These are phyloP conservation scores for Elanoides forficatus DNA, from an alignment of 2,113 vertebrate genomes.

Conservation along the genomic window DNA sequence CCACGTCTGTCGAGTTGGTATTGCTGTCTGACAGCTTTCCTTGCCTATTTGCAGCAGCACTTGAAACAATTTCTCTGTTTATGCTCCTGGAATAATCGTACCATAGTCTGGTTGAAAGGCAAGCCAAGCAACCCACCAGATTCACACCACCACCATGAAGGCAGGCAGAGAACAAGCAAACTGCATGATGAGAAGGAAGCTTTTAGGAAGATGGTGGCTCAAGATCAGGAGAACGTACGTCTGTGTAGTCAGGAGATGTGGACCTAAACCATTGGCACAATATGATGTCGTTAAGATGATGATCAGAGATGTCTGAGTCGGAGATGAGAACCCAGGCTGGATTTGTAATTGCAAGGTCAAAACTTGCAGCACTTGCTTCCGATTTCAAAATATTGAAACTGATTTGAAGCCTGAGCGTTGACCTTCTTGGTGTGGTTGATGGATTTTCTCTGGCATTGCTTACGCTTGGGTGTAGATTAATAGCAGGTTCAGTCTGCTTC, in stretches of 20 bases:
- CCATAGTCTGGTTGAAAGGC: background rate
- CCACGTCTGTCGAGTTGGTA: background rate
- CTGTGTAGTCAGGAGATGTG: fast-evolving
- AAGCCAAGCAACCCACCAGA: background rate
- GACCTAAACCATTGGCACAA: background rate
- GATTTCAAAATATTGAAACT: background rate
- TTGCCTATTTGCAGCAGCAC: background rate
- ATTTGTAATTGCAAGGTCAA: background rate
- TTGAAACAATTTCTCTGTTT: background rate
- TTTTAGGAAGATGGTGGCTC: background rate
- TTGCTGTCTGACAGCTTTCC: constrained; percentile 24
- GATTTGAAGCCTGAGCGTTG: background rate
- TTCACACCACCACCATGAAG: background rate
- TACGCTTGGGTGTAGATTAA: background rate
- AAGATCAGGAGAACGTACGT: background rate
- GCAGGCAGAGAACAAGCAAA: background rate
- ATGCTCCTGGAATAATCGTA: background rate
- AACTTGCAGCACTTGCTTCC: background rate
- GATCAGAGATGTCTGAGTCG: fast-evolving
- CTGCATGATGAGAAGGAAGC: background rate
- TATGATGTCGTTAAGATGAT: fast-evolving
- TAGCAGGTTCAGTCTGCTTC: background rate
- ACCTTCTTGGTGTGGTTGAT: background rate
- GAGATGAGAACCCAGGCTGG: background rate
- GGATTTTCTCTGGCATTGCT: background rate